Base-by-base conservation (phyloP, 2,113 vertebrate species). In the Salvelinus alpinus region DNA sequence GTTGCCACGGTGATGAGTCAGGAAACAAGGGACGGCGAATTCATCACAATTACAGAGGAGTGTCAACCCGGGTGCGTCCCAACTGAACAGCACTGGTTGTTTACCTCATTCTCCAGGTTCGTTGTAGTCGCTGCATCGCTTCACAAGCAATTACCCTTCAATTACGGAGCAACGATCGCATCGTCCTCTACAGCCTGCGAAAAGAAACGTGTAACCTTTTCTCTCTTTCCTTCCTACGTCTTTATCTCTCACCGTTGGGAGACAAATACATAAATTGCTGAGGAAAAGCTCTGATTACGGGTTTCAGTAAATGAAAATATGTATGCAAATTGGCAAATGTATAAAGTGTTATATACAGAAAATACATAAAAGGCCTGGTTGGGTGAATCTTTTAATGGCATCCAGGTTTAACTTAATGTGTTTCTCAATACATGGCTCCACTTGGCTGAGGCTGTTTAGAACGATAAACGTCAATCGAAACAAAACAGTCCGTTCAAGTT, bases 81-180 rank as follows among this genome's bases (percentile, higher is more conserved):
- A 25, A 25, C 47, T 29, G 34, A 59, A 59, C 85, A 84, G 73
- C 72, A 78, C 78, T 73, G 83, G 84, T 84, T 91, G 88, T 91
- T 91, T 90, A 91, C 85, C 86, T 84, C 88, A 80, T 87, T 81
- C 80, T 76, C 84, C 51, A 18, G 51, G 81, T 88, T 87, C 83
- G 80, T 84, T 85, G 79, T 74, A 80, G 85, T 72, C 81, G 83
- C 75, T 76, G 86, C 85, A 85, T 84, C 81, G 78, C 86, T 91
- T 90, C 88, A 90, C 88, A 91, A 89, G 80, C 86, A 90, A 92
- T 93, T 92, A 90, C 74, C 16, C 78, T 88, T 89, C 86, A 88
- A 91, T 90, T 92, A 90, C 81, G 65, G 80, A 80, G 87, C 87
- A 81, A 87, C 89, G 88, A 92, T 88, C 78, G 69, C 81, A 87